Evolutionary conservation across 2,797 vertebrate species (phyloP), one percentile per base, ranked within the genome.

Genomic region (Ctenochaetus hawaiiensis): DNA sequence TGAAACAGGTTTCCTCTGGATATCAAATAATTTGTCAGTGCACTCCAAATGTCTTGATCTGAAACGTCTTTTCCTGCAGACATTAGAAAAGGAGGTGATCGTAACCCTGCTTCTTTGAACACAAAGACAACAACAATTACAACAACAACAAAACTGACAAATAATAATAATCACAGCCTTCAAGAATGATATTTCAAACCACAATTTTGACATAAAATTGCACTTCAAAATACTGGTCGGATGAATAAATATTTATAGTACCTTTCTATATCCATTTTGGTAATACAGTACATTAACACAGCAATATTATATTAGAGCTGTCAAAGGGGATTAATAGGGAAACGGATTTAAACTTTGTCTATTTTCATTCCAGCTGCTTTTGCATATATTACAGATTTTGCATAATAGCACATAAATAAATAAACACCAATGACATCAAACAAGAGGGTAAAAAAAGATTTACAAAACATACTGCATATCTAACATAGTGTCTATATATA

Each of bases 111-210:
- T 90, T 90, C 78, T 79, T 72, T 43, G 75, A 88, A 91, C 88
- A 82, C 80, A 87, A 82, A 85, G 4, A 84, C 53, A 74, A 82
- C 58, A 56, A 68, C 47, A 67, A 86, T 18, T 72, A 78, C 22
- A 47, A 77, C 62, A 56, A 47, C 57, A 77, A 52, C 58, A 48
- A 89, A 93, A 62, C 72, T 0, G 78, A 83, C 73, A 76, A 81
- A 84, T 66, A 48, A 76, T 39, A 77, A 94, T 90, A 89, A 92
- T 94, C 94, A 95, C 94, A 96, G 95, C 94, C 93, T 95, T 93
- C 71, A 92, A 95, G 91, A 95, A 94, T 91, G 93, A 95, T 88
- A 89, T 95, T 94, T 95, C 92, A 96, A 96, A 95, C 95, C 95
- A 96, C 94, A 92, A 96, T 95, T 83, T 87, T 60, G 81, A 94